Evolutionary conservation across 2,888 invertebrate species (phyloP).

Genomic region (Aspidiotus rigidus): DNA sequence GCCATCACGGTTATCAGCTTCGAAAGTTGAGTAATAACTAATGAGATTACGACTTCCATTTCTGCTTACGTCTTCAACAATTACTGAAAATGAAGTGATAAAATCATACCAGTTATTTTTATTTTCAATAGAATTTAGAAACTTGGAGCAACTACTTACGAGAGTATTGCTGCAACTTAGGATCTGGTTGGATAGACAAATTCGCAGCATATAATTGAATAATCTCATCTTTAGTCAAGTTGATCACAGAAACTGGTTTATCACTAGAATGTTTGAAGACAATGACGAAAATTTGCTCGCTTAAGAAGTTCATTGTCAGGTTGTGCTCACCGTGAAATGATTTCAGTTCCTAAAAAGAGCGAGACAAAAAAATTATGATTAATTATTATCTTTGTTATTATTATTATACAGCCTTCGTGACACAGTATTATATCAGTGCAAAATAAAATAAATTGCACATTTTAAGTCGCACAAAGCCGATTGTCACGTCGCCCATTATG

Average conservation of each 20-base stretch:
- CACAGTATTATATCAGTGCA: too few species aligned
- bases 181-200: slow-evolving; percentile 20
- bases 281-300: slow-evolving; percentile 16
- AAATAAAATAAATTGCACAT: background rate
- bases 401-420: too few species aligned
- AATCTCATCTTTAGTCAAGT: slow-evolving; percentile 19
- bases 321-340: background rate
- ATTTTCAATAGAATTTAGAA: background rate
- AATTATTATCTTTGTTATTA: too few species aligned
- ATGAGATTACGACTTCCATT: slow-evolving; percentile 69
- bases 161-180: slow-evolving; percentile 15
- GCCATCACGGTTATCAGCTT: slow-evolving; percentile 17
- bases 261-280: slow-evolving; percentile 9
- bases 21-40: slow-evolving; percentile 48
- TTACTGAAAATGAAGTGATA: slow-evolving; percentile 43
- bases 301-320: slow-evolving; percentile 6
- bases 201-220: slow-evolving; percentile 15
- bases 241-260: slow-evolving; percentile 11
- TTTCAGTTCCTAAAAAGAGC: slow-evolving; percentile 11
- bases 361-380: too few species aligned
- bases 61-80: slow-evolving; percentile 64
- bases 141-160: slow-evolving; percentile 12
- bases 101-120: background rate
- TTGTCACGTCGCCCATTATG: background rate
- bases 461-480: background rate